Conservation (phyloP, 2,888 invertebrate species). For the Carterocephalus palaemon region DNA sequence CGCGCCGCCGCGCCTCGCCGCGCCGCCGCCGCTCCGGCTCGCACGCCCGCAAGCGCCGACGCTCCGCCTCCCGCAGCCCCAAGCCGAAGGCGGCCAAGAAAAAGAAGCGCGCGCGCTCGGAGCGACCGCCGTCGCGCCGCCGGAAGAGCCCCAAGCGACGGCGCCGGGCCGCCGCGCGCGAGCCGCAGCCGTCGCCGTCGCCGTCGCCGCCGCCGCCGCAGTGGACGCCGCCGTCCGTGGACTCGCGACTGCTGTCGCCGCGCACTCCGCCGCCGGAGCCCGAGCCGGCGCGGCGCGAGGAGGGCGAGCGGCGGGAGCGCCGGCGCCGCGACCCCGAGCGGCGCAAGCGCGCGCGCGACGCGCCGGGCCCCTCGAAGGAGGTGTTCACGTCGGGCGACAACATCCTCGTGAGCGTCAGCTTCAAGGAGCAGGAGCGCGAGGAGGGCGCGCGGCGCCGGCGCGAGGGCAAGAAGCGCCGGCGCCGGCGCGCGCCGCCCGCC, state of each 20-base stretch:
- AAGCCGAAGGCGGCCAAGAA: slow-evolving; percentile 47
- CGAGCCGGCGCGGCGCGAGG: slow-evolving; percentile 49
- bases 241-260: slow-evolving; percentile 80
- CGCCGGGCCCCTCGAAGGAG: slow-evolving; percentile 86
- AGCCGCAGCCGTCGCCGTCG: slow-evolving; percentile 40
- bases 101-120: slow-evolving; percentile 51
- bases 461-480: slow-evolving; percentile 36
- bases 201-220: slow-evolving; percentile 36
- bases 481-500: slow-evolving; percentile 38
- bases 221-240: slow-evolving; percentile 47
- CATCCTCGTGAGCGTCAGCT: slow-evolving; percentile 94
- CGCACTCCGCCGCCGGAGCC: slow-evolving; percentile 80
- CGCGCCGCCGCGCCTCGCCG: slow-evolving; percentile 35
- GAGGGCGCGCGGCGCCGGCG: slow-evolving; percentile 49
- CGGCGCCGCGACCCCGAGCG: slow-evolving; percentile 40
- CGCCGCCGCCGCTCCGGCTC: slow-evolving; percentile 45
- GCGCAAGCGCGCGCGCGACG: slow-evolving; percentile 54
- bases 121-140: slow-evolving; percentile 40
- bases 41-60: slow-evolving; percentile 45
- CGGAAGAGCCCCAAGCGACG: slow-evolving; percentile 52
- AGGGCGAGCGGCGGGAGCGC: slow-evolving; percentile 34
- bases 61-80: slow-evolving; percentile 43
- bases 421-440: slow-evolving; percentile 82
- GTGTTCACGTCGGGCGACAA: slow-evolving; percentile 96
- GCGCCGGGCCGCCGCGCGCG: slow-evolving; percentile 44